Evolutionary conservation across 1,140 invertebrate genomes (phyloP).

Genomic region (Drosophila dunni): DNA sequence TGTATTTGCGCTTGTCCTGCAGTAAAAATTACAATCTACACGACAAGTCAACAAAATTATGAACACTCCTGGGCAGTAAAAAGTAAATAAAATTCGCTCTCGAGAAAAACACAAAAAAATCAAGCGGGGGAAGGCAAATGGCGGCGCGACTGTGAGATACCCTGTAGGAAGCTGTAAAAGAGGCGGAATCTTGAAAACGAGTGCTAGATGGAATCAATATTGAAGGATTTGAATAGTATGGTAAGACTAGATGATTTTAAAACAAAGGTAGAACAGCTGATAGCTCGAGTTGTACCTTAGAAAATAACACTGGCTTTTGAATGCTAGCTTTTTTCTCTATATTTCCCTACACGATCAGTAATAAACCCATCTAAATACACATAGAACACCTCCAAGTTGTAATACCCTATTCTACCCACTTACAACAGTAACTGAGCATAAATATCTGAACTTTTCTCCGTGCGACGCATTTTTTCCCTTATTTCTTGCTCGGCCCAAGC

Average conservation of each 20-base stretch:
- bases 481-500: conserved; percentile 39
- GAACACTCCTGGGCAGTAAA: conserved; percentile 80
- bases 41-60: conserved; percentile 84
- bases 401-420: background rate
- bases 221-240: no score
- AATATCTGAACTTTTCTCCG: conserved; percentile 56
- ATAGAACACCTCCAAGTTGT: no score
- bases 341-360: no score
- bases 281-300: no score
- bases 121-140: conserved; percentile 13
- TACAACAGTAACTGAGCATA: background rate
- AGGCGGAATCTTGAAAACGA: background rate
- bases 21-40: conserved; percentile 81
- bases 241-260: no score
- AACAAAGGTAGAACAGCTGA: no score
- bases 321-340: no score
- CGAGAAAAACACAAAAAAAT: conserved; percentile 25
- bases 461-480: conserved; percentile 50
- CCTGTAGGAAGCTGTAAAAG: background rate
- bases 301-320: no score
- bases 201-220: background rate
- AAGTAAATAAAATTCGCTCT: conserved; percentile 78
- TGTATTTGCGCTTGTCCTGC: conserved; percentile 83
- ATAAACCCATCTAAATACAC: no score
- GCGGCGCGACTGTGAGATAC: background rate